These are phyloP conservation scores for Notolepis coatsorum DNA, from an alignment of 2,797 vertebrate genomes.

Conservation along the genomic window DNA sequence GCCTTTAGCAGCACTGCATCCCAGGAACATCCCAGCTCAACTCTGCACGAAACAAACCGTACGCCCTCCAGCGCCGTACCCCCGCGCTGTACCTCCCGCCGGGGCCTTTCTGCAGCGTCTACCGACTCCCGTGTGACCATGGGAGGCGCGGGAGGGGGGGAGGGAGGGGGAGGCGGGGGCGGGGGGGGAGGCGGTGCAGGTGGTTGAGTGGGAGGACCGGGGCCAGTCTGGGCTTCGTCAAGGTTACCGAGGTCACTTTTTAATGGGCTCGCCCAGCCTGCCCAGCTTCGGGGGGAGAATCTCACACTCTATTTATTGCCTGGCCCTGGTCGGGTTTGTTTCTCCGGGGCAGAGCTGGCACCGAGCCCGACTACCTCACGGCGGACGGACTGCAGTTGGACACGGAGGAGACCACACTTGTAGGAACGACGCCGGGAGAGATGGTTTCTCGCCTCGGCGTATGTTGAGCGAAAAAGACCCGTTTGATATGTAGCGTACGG, in stretches of 20 bases:
- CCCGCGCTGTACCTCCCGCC: not conserved
- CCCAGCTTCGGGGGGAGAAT: conserved; percentile 61
- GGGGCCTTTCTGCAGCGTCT: not conserved
- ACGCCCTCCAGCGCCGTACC: too few species aligned
- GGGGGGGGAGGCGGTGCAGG: conserved; percentile 61
- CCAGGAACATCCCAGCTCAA: too few species aligned
- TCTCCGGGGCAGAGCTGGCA: conserved; percentile 56
- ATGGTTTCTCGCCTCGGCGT: not conserved
- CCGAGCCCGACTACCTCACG: conserved; percentile 49
- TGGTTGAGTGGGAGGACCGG: conserved; percentile 67
- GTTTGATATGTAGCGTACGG: not conserved
- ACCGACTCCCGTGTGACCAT: not conserved
- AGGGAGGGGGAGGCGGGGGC: conserved; percentile 46
- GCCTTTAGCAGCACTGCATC: conserved; percentile 13
- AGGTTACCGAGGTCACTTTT: conserved; percentile 66
- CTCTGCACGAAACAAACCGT: too few species aligned
- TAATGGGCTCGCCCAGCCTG: conserved; percentile 59
- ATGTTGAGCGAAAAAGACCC: not conserved
- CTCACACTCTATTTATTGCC: conserved; percentile 59
- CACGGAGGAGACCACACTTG: not conserved
- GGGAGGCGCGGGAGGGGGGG: not conserved
- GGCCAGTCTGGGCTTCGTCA: conserved; percentile 38
- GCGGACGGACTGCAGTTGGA: conserved; percentile 30
- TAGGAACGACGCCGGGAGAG: not conserved
- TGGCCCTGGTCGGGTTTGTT: conserved; percentile 35